Evolutionary conservation across 2,113 vertebrate genomes (phyloP).

Genomic region (Zosterops lateralis): DNA sequence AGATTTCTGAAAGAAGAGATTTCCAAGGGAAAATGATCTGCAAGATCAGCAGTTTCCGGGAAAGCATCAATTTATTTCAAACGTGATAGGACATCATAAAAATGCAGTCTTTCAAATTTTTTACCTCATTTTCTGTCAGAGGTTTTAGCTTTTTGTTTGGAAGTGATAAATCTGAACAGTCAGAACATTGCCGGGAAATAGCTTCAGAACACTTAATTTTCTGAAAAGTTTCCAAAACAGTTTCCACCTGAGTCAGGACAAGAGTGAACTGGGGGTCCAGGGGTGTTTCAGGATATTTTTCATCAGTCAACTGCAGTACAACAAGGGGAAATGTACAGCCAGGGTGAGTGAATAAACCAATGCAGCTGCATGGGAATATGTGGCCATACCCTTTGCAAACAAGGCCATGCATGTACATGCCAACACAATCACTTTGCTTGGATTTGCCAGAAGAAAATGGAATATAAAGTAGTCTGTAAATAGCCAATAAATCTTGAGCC

Average conservation of each 20-base stretch:
- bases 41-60: background rate
- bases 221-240: background rate
- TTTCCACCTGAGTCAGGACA: background rate
- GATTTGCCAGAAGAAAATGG: constrained; percentile 50
- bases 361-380: background rate
- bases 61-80: background rate
- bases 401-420: constrained; percentile 5
- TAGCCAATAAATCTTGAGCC: constrained; percentile 48
- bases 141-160: background rate
- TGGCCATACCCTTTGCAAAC: constrained; percentile 32
- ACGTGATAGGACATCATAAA: background rate
- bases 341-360: background rate
- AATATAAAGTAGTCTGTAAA: constrained; percentile 47
- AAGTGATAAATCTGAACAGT: background rate
- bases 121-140: background rate
- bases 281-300: background rate
- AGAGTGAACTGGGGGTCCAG: background rate
- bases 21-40: background rate
- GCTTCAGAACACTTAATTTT: background rate
- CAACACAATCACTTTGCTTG: constrained; percentile 33
- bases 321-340: background rate
- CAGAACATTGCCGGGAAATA: background rate
- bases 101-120: background rate
- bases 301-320: background rate
- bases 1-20: background rate